Conservation (phyloP, 2,888 invertebrate genomes). For the Vannuccia rotundouncinata region DNA sequence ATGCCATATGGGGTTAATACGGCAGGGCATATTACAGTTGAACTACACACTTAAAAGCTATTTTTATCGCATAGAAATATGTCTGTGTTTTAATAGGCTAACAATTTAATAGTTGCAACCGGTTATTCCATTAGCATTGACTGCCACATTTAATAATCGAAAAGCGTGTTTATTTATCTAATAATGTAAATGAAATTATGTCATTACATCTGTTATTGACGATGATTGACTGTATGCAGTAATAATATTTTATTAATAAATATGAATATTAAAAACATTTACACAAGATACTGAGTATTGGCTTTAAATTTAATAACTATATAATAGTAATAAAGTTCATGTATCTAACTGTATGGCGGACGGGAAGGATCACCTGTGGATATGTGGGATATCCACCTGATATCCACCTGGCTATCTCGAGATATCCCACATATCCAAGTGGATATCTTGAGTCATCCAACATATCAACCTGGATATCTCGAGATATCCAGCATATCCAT, state of each 20-base stretch:
- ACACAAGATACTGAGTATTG: slow-evolving; percentile 17
- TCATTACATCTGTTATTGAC: slow-evolving; percentile 15
- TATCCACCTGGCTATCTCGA: too few relatives aligned
- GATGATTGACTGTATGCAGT: background rate
- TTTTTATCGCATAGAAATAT: slow-evolving; percentile 22
- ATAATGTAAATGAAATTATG: slow-evolving; percentile 10
- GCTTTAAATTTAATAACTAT: slow-evolving; percentile 19
- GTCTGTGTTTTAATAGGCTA: slow-evolving; percentile 24
- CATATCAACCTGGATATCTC: too few relatives aligned
- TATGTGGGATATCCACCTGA: too few relatives aligned
- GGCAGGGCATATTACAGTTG: background rate
- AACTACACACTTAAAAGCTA: slow-evolving; percentile 19
- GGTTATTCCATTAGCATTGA: slow-evolving; percentile 3
- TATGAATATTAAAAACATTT: slow-evolving; percentile 20
- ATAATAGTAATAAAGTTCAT: background rate
- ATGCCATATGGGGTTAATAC: slow-evolving; percentile 15
- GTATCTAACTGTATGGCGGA: slow-evolving; percentile 13
- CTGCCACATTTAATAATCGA: slow-evolving; percentile 5
- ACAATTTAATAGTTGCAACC: slow-evolving; percentile 2
- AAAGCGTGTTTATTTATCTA: slow-evolving; percentile 9
- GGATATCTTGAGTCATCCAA: too few relatives aligned
- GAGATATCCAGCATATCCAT: too few relatives aligned
- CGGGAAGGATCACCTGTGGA: too few relatives aligned
- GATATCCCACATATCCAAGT: too few relatives aligned
- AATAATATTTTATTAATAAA: slow-evolving; percentile 12